Evolutionary conservation across 1,140 invertebrate species (phyloP), one percentile per base, ranked within the genome.

Genomic region (Ooceraea biroi): DNA sequence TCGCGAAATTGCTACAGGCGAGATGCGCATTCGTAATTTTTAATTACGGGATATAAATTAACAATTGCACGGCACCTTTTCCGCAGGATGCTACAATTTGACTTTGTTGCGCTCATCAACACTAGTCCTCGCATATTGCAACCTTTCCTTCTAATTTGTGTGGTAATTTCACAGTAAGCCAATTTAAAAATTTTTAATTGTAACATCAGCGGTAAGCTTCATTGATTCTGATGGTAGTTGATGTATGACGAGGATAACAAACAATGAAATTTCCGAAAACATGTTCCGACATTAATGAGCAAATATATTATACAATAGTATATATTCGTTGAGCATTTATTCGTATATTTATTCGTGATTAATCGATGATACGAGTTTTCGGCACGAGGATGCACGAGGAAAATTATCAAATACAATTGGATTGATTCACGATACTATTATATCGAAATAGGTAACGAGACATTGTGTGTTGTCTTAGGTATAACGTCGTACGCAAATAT

Each of bases 181-280:
- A 80, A 80, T 71, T 58, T 30, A 57, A 41, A 80, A 80, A 46
- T 46, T 80, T 80, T 69, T 80, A 78, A 78, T 78, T 78, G 27
- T 57, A 71, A 30, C 36, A 30, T 52, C 48, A 80, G n/a, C 30
- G 19, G 41, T 12, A 36, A 46, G 11, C 12, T 17, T 12, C 44
- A 50, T 30, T 46, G 44, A 52, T 44, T 36, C 17, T 19, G 27
- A 8, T 4, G 50, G 27, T 14, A 30, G 25, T 46, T 58, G 3
- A 44, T 14, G 50, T 48, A 17, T 19, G 25, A 46, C 44, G 7
- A 12, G 52, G 19, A 58, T 22, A 50, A 4, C n/a, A 22, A 30
- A 30, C 25, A n/a, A 71, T 17, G 17, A 57, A 30, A 68, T 61
- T 55, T 25, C 30, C 19, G 4, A 46, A 57, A 71, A 57, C 25